Percentiles rank a stretch among this genome's conserved stretches.
phyloP scores from a whole-genome alignment of 2,113 vertebrate species.

The Pica pica region DNA sequence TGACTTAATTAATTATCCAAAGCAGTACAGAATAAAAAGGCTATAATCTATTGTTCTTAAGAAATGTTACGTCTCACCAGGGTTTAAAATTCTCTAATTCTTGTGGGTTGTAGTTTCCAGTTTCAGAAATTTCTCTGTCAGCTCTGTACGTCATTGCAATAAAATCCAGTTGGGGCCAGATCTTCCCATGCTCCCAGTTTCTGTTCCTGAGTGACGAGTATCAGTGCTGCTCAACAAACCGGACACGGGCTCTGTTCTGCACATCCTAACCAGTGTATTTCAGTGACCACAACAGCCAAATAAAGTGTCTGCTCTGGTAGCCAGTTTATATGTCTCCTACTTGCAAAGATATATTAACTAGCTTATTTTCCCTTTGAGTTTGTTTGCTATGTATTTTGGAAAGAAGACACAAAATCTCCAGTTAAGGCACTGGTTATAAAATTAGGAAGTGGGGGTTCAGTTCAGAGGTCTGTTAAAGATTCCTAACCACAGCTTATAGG shows the following conservation, averaged over 20 bases:
- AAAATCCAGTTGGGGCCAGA: not conserved
- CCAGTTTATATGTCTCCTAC: not conserved
- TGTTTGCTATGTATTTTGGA: not conserved
- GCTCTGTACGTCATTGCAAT: slow-evolving; percentile 25
- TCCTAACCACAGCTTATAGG: not conserved
- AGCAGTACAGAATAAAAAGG: not conserved
- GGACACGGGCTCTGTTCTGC: not conserved
- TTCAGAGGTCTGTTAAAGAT: not conserved
- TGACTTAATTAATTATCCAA: not conserved
- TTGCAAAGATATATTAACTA: not conserved
- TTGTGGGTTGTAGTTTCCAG: slow-evolving; percentile 30
- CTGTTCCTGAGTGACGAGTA: not conserved
- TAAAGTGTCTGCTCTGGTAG: not conserved
- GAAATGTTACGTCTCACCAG: slow-evolving; percentile 28
- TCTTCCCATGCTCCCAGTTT: not conserved
- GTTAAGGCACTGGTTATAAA: not conserved
- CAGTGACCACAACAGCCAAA: not conserved
- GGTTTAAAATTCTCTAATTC: slow-evolving; percentile 27
- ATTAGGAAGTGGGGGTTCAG: not conserved
- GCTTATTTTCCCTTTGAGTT: not conserved
- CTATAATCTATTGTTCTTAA: slow-evolving; percentile 41
- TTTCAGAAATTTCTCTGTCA: slow-evolving; percentile 16
- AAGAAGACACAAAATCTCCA: not conserved
- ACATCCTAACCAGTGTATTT: not conserved
- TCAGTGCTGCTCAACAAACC: not conserved